phyloP scores from a whole-genome alignment of 2,797 vertebrate species.

The Molothrus ater region DNA sequence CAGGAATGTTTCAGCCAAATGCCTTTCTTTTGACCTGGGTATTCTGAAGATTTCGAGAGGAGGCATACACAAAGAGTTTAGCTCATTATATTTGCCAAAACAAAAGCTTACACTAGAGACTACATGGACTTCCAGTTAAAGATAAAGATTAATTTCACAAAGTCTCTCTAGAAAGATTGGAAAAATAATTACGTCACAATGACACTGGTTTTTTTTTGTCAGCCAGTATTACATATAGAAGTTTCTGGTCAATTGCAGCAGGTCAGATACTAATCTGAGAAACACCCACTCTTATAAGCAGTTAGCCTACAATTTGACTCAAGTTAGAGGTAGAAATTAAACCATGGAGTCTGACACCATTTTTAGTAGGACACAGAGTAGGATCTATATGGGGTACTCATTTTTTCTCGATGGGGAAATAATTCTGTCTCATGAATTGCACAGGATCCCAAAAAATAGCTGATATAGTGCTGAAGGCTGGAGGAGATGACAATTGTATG shows the following conservation, averaged over 20 bases:
- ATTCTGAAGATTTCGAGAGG: not conserved
- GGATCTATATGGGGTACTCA: not conserved
- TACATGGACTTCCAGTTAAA: not conserved
- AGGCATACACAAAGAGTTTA: not conserved
- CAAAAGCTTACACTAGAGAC: not conserved
- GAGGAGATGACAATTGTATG: not conserved
- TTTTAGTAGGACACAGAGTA: not conserved
- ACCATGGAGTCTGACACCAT: not conserved
- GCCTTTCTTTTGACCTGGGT: not conserved
- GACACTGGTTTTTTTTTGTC: not conserved
- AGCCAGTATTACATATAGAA: not conserved
- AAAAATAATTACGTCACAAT: not conserved
- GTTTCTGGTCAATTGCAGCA: not conserved
- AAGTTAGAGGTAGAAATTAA: not conserved
- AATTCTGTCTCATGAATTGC: not conserved
- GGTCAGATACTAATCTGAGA: not conserved
- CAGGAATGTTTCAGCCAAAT: not conserved
- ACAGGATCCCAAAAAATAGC: not conserved
- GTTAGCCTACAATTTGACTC: not conserved
- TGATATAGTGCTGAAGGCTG: not conserved
- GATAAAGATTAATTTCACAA: not conserved
- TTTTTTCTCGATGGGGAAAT: not conserved
- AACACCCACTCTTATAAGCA: not conserved
- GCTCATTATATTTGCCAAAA: not conserved
- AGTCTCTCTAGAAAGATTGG: not conserved